Conservation (phyloP, 2,113 vertebrate species). For the Egretta garzetta region DNA sequence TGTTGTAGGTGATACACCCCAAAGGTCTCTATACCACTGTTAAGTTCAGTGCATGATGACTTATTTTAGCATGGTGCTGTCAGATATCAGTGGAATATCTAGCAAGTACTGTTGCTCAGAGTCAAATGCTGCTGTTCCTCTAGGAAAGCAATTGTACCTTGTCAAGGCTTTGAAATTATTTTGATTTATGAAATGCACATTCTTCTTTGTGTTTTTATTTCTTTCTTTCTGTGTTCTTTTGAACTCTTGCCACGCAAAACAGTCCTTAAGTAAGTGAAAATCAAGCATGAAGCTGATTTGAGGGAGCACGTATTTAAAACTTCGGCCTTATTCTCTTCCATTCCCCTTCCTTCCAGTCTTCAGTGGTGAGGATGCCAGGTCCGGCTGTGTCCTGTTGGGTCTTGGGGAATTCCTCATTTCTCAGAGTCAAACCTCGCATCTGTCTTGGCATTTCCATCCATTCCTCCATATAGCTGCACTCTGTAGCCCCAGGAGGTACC, state of each 20-base stretch:
- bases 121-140: not conserved
- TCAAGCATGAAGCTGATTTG: not conserved
- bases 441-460: not conserved
- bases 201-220: not conserved
- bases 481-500: not conserved
- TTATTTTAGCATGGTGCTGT: not conserved
- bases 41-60: fast-evolving
- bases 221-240: not conserved
- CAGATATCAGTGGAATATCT: not conserved
- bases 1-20: not conserved
- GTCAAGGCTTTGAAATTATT: not conserved
- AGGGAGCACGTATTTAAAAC: not conserved
- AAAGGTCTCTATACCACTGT: not conserved
- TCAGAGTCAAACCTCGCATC: not conserved
- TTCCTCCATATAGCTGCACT: not conserved
- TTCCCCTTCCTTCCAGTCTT: not conserved
- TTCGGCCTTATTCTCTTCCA: not conserved
- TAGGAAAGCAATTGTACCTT: not conserved
- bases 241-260: not conserved
- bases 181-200: not conserved
- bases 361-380: not conserved
- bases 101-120: not conserved
- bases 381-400: not conserved
- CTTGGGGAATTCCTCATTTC: not conserved
- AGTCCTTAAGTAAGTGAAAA: not conserved